Evolutionary conservation across 2,113 vertebrate genomes (phyloP).

Genomic region (Smithornis capensis): DNA sequence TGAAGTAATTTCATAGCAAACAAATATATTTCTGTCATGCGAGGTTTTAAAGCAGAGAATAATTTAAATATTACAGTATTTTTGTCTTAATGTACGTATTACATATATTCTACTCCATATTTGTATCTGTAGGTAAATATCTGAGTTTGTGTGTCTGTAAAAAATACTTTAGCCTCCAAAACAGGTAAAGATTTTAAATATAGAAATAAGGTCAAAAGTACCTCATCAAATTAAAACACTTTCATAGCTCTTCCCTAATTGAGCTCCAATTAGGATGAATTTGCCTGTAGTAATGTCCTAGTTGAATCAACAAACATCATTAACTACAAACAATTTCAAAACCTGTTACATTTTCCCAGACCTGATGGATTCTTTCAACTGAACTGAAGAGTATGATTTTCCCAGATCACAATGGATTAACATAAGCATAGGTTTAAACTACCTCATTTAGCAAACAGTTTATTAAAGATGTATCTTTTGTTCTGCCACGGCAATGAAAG

Average conservation of each 20-base stretch:
- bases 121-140: background rate
- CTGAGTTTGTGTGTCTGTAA: background rate
- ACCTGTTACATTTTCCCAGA: background rate
- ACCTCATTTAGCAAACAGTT: background rate
- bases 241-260: background rate
- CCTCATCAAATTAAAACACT: background rate
- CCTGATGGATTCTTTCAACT: background rate
- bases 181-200: background rate
- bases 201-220: background rate
- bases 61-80: background rate
- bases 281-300: background rate
- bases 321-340: background rate
- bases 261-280: background rate
- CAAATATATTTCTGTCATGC: background rate
- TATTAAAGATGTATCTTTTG: background rate
- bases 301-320: background rate
- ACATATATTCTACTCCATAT: background rate
- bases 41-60: background rate
- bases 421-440: background rate
- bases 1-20: background rate
- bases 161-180: background rate
- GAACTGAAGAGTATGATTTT: background rate
- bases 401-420: slow-evolving; percentile 1
- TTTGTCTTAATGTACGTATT: background rate
- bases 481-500: background rate